These are phyloP conservation scores for Polyploca ridens DNA, from an alignment of 2,888 invertebrate genomes.

Conservation along the genomic window DNA sequence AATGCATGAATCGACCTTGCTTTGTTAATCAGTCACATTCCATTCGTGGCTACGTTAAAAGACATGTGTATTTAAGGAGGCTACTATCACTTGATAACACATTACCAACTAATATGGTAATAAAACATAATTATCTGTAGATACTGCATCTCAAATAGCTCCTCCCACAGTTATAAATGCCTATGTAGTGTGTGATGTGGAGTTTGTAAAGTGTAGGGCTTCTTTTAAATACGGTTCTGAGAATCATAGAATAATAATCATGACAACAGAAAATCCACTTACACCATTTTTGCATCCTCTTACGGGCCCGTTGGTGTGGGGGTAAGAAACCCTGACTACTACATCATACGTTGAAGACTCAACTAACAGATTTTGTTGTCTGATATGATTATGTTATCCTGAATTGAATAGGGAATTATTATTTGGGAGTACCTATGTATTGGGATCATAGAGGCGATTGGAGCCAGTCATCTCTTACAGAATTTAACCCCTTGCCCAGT, in stretches of 20 bases:
- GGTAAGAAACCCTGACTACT: too few species aligned
- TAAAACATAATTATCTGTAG: neutral
- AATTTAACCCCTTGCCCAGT: too few species aligned
- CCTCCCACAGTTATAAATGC: neutral
- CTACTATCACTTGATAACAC: constrained; percentile 36
- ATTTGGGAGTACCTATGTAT: too few species aligned
- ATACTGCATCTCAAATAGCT: neutral
- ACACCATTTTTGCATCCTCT: too few species aligned
- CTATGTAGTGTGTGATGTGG: neutral
- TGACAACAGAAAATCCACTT: too few species aligned
- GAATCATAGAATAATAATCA: neutral
- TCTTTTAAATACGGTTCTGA: neutral
- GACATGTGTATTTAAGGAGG: constrained; percentile 30
- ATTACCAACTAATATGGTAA: neutral
- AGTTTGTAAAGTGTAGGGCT: neutral
- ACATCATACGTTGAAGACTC: too few species aligned
- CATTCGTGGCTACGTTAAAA: constrained; percentile 43
- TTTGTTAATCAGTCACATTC: constrained; percentile 61
- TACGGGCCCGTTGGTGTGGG: too few species aligned
- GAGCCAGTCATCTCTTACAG: too few species aligned
- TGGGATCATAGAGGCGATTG: too few species aligned
- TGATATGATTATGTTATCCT: too few species aligned
- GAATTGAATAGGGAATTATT: too few species aligned
- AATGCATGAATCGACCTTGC: constrained; percentile 23
- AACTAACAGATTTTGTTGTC: too few species aligned